These are phyloP conservation scores for Trichonephila clavata DNA, from an alignment of 1,140 invertebrate species.

Conservation along the genomic window DNA sequence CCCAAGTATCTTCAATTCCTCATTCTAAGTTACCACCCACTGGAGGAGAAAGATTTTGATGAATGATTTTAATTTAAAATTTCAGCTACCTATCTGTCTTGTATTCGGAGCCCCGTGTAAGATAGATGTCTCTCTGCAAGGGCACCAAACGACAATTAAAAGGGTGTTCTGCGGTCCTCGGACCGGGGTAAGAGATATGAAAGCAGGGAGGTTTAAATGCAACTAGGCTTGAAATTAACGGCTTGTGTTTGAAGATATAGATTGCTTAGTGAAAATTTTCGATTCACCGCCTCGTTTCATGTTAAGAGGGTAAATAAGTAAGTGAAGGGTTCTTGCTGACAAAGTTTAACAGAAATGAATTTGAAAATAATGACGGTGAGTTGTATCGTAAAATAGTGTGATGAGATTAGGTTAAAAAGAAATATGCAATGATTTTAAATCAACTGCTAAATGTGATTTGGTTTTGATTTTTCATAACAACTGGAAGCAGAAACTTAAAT, in stretches of 20 bases:
- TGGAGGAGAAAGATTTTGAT: slow-evolving; percentile 21
- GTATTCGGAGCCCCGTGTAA: background rate
- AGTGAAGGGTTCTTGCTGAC: no score
- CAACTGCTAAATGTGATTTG: no score
- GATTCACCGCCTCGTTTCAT: no score
- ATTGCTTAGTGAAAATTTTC: background rate
- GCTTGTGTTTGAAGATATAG: background rate
- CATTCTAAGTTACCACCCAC: background rate
- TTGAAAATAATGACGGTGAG: no score
- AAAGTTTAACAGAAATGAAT: no score
- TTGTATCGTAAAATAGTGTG: no score
- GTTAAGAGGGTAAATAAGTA: no score
- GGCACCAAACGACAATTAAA: background rate
- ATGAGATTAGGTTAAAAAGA: no score
- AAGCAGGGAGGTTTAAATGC: background rate
- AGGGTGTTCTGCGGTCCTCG: background rate
- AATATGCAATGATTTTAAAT: no score
- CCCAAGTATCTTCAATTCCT: background rate
- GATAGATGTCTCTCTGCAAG: background rate
- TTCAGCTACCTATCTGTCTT: slow-evolving; percentile 35
- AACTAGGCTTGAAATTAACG: background rate
- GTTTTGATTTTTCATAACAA: no score
- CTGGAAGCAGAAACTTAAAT: no score
- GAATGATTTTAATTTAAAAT: slow-evolving; percentile 61
- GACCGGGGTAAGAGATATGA: background rate